Conservation (phyloP, 2,113 vertebrate genomes). For the Myodes glareolus region DNA sequence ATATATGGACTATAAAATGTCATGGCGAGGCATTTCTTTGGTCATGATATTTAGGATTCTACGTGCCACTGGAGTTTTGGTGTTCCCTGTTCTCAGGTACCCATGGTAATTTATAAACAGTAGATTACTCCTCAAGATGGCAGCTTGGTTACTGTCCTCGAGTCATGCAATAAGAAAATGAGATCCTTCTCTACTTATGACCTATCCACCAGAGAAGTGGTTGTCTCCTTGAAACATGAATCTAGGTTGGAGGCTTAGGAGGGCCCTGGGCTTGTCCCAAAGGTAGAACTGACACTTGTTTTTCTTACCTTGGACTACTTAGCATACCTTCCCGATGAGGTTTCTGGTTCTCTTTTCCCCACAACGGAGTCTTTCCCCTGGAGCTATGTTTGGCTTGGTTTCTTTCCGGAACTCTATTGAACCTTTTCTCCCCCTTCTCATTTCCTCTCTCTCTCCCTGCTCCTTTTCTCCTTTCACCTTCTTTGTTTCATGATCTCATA, state of each 20-base stretch:
- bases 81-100: neutral
- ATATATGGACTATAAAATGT: neutral
- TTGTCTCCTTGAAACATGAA: neutral
- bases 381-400: neutral
- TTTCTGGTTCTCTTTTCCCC: neutral
- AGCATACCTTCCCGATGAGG: neutral
- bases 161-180: neutral
- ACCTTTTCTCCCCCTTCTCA: neutral
- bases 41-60: neutral
- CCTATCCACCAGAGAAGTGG: neutral
- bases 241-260: neutral
- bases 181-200: neutral
- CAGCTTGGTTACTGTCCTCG: neutral
- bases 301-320: neutral
- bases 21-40: neutral
- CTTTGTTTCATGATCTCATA: neutral
- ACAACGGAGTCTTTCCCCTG: neutral
- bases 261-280: neutral
- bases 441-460: neutral
- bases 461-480: neutral
- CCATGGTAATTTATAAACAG: neutral
- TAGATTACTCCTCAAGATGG: neutral
- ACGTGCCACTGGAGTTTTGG: neutral
- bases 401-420: neutral
- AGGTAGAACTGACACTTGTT: neutral